Evolutionary conservation across 2,797 vertebrate species (phyloP).

Genomic region (Distichodus sexfasciatus): DNA sequence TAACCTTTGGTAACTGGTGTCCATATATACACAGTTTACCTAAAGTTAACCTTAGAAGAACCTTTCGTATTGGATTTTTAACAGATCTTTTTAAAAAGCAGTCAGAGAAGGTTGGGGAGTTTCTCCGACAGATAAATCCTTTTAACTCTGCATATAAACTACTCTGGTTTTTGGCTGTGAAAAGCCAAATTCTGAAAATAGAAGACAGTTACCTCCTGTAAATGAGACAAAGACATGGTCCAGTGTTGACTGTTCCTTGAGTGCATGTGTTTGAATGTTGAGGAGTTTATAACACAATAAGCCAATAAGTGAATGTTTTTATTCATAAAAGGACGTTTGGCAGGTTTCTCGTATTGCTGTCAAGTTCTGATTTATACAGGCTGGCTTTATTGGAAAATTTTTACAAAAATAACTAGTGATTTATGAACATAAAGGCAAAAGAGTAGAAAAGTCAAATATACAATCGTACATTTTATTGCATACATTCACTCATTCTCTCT

Average conservation of each 20-base stretch:
- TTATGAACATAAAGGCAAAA: too few species aligned
- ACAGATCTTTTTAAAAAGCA: background rate
- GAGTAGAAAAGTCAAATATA: too few species aligned
- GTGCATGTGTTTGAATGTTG: too few species aligned
- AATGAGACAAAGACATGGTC: background rate
- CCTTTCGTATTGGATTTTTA: background rate
- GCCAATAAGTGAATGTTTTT: background rate
- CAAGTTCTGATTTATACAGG: too few species aligned
- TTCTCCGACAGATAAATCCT: background rate
- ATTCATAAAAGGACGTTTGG: too few species aligned
- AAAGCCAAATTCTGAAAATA: background rate
- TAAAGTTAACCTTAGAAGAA: background rate
- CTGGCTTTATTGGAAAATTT: too few species aligned
- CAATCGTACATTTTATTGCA: too few species aligned
- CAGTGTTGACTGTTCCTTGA: background rate
- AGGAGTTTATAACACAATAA: background rate
- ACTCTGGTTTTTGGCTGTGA: background rate
- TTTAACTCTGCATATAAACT: background rate
- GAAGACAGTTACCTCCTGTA: background rate
- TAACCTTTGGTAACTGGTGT: background rate
- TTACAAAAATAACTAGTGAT: too few species aligned
- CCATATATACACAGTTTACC: constrained; percentile 4
- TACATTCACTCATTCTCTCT: too few species aligned
- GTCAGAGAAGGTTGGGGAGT: background rate
- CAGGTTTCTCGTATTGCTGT: background rate